These are phyloP conservation scores for Drosophila melanocephala DNA, from an alignment of 2,888 invertebrate species.

Conservation along the genomic window DNA sequence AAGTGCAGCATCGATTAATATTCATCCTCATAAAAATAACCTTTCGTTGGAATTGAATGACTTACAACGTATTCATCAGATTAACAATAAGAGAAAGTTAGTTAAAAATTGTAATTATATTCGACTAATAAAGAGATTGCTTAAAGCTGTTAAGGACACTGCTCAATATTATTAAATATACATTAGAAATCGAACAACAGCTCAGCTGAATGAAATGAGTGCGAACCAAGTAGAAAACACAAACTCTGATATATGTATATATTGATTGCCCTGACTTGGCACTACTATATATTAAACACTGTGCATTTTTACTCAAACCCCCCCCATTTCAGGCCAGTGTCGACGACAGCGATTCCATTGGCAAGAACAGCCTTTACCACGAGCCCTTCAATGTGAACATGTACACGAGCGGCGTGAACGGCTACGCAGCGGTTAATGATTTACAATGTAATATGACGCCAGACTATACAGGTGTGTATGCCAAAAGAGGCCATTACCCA, in stretches of 20 bases:
- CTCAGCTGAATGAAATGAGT: constrained; percentile 1
- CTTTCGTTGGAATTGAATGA: background rate
- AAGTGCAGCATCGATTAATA: background rate
- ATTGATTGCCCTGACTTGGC: constrained; percentile 37
- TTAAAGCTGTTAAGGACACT: background rate
- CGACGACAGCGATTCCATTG: constrained; percentile 85
- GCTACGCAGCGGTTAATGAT: constrained; percentile 86
- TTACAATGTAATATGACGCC: constrained; percentile 87
- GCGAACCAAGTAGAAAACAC: background rate
- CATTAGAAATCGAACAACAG: constrained; percentile 10
- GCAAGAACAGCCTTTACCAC: constrained; percentile 86
- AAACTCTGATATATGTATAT: constrained; percentile 18
- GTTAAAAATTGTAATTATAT: background rate
- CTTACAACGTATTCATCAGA: background rate
- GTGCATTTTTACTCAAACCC: background rate
- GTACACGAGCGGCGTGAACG: constrained; percentile 86
- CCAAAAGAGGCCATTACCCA: constrained; percentile 15
- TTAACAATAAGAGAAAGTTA: background rate
- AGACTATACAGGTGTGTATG: constrained; percentile 87
- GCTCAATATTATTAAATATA: background rate
- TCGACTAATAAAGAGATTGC: background rate
- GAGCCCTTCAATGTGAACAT: constrained; percentile 86
- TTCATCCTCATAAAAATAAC: background rate
- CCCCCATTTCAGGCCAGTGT: constrained; percentile 76
- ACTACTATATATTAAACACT: constrained; percentile 43